A percentile compares a stretch with the other conserved stretches of the same genome.
phyloP scores from a whole-genome alignment of 1,140 invertebrate species.

The Popillia japonica region DNA sequence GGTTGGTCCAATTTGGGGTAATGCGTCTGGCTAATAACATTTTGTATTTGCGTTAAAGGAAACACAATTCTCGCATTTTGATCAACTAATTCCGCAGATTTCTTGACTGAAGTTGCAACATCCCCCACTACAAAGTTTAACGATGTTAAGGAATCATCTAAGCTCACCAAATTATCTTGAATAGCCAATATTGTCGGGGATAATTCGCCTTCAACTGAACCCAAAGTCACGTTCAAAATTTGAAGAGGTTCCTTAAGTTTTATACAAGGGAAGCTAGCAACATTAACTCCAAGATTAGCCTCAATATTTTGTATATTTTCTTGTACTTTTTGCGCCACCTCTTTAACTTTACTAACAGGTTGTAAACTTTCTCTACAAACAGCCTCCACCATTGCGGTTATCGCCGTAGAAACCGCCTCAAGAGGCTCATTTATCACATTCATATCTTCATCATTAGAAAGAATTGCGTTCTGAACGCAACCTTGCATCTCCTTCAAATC shows the following conservation, averaged over 20 bases:
- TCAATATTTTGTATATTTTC: background rate
- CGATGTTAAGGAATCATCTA: background rate
- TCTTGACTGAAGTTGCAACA: background rate
- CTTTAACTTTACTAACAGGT: background rate
- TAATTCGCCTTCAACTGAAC: background rate
- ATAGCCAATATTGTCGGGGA: background rate
- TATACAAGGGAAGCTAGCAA: background rate
- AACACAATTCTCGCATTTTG: background rate
- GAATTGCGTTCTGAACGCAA: background rate
- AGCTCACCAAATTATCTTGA: background rate
- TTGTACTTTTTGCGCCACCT: background rate
- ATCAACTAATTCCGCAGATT: background rate
- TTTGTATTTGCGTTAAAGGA: background rate
- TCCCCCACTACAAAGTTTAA: background rate
- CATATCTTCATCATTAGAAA: background rate
- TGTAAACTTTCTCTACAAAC: background rate
- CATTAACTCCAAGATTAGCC: background rate
- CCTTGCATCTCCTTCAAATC: background rate
- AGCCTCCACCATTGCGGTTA: background rate
- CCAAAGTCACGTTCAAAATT: background rate
- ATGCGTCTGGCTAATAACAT: background rate
- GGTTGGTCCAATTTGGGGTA: background rate
- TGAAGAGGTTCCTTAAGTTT: conserved; percentile 10
- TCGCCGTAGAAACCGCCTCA: background rate
- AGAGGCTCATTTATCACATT: background rate